Conservation (phyloP, 1,140 invertebrate species). For the Aphelenchoides besseyi region DNA sequence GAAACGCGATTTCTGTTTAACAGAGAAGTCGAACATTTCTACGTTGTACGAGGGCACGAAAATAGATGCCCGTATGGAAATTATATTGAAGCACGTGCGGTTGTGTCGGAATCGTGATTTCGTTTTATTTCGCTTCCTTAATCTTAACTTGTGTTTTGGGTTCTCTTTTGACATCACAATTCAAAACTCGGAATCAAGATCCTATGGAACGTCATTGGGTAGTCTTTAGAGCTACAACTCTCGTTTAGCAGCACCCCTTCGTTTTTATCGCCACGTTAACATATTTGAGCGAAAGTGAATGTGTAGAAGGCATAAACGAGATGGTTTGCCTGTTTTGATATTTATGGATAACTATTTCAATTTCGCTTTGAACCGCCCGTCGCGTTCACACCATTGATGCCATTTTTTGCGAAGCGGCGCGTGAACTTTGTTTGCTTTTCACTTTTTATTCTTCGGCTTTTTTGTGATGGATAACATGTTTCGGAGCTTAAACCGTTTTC, state of each 20-base stretch:
- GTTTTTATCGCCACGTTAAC: too few relatives aligned
- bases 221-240: too few relatives aligned
- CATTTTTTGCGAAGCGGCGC: not conserved
- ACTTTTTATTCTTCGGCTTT: not conserved
- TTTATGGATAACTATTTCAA: not conserved
- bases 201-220: too few relatives aligned
- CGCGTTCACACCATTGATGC: not conserved
- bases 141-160: not conserved
- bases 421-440: not conserved
- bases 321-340: not conserved
- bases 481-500: not conserved
- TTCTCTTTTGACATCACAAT: not conserved
- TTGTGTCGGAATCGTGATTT: not conserved
- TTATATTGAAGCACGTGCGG: not conserved
- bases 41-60: too few relatives aligned
- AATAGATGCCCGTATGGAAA: not conserved
- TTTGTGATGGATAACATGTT: not conserved
- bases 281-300: too few relatives aligned
- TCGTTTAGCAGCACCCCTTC: too few relatives aligned
- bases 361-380: not conserved
- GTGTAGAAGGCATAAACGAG: too few relatives aligned
- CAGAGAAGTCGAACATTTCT: too few relatives aligned
- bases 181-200: too few relatives aligned
- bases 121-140: not conserved
- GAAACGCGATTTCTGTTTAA: too few relatives aligned